phyloP scores from a whole-genome alignment of 1,140 invertebrate genomes.

The Hyles vespertilio region DNA sequence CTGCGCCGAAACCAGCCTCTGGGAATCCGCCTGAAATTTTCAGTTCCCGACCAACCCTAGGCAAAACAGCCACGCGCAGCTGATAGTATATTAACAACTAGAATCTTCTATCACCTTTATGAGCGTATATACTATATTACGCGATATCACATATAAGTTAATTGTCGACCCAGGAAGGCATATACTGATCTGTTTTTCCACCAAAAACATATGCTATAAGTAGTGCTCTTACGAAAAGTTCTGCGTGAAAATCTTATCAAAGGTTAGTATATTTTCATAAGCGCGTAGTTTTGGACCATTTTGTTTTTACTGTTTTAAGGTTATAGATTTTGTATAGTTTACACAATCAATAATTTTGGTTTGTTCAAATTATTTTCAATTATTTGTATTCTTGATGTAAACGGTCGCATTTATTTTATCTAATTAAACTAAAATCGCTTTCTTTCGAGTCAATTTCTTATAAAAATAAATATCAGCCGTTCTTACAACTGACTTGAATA shows the following conservation, averaged over 20 bases:
- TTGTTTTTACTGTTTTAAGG: no score
- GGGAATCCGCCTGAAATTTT: slow-evolving; percentile 22
- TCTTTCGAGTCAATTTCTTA: no score
- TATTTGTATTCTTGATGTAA: no score
- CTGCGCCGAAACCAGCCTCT: slow-evolving; percentile 35
- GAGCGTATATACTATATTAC: background rate
- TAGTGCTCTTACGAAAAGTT: slow-evolving; percentile 34
- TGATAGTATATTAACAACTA: background rate
- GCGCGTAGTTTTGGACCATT: no score
- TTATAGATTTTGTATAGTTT: no score
- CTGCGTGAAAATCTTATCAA: no score
- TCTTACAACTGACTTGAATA: slow-evolving; percentile 10
- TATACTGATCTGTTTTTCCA: slow-evolving; percentile 63
- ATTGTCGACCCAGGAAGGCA: slow-evolving; percentile 44
- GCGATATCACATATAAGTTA: background rate
- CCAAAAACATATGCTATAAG: slow-evolving; percentile 68
- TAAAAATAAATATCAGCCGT: slow-evolving; percentile 21
- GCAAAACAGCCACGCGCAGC: background rate
- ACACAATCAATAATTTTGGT: no score
- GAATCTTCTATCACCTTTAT: background rate
- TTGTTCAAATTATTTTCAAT: no score
- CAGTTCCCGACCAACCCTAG: slow-evolving; percentile 33
- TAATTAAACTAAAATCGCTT: no score
- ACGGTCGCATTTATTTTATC: no score
- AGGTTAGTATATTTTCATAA: no score